Evolutionary conservation across 1,140 invertebrate species (phyloP).

Genomic region (Magallana ariakensis): DNA sequence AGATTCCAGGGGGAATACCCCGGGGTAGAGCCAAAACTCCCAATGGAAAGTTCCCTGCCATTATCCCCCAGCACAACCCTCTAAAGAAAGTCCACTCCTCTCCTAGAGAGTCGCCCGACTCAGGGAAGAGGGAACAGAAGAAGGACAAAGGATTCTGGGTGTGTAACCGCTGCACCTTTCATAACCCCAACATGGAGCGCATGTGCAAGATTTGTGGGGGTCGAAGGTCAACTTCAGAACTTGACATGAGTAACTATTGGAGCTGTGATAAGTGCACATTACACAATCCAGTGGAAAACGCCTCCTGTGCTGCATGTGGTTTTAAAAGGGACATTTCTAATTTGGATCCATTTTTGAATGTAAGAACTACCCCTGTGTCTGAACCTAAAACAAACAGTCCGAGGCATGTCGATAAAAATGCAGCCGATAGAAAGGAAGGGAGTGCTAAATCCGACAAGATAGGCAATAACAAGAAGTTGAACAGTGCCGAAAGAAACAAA

Average conservation of each 20-base stretch:
- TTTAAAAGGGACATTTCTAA: constrained; percentile 40
- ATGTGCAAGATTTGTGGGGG: constrained; percentile 61
- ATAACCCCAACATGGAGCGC: constrained; percentile 52
- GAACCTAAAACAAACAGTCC: background rate
- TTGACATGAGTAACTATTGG: constrained; percentile 88
- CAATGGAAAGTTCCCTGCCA: constrained; percentile 43
- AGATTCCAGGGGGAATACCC: constrained; percentile 45
- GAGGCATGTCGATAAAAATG: background rate
- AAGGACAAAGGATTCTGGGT: constrained; percentile 56
- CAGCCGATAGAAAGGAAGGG: background rate
- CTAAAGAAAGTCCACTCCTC: constrained; percentile 23
- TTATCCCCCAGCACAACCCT: constrained; percentile 45
- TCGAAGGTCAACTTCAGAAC: constrained; percentile 37
- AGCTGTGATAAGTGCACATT: constrained; percentile 90
- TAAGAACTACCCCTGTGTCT: background rate
- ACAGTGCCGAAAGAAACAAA: constrained; percentile 45
- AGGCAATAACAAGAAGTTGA: constrained; percentile 50
- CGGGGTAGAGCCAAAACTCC: constrained; percentile 39
- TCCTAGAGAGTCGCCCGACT: constrained; percentile 3
- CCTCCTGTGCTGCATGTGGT: constrained; percentile 89
- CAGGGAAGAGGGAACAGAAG: constrained; percentile 3
- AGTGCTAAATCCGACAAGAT: constrained; percentile 35
- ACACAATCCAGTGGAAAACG: constrained; percentile 90
- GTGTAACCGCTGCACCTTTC: constrained; percentile 65
- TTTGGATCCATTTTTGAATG: constrained; percentile 32